phyloP scores from a whole-genome alignment of 2,888 invertebrate genomes.

The Elysia crispata region DNA sequence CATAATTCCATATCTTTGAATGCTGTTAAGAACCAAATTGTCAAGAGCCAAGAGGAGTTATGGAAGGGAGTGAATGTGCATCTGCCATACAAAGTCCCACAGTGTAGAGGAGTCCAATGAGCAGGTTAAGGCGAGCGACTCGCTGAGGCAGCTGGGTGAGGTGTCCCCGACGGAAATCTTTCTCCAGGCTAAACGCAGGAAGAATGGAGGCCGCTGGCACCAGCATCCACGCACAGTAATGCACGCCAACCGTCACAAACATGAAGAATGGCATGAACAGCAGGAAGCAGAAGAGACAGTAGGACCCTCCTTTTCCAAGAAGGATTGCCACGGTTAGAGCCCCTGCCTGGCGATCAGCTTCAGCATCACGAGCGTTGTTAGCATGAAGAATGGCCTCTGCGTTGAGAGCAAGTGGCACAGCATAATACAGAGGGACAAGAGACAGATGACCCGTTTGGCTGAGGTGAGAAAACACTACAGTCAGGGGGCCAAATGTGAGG shows the following conservation, averaged over 20 bases:
- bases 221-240: slow-evolving; percentile 92
- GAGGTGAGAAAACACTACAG: slow-evolving; percentile 94
- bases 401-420: slow-evolving; percentile 93
- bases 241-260: slow-evolving; percentile 89
- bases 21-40: no score
- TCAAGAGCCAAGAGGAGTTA: slow-evolving; percentile 31
- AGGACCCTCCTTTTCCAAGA: slow-evolving; percentile 93
- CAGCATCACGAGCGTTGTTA: slow-evolving; percentile 94
- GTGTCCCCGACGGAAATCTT: slow-evolving; percentile 88
- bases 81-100: slow-evolving; percentile 80
- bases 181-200: slow-evolving; percentile 92
- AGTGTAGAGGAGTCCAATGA: slow-evolving; percentile 93
- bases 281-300: slow-evolving; percentile 91
- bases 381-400: slow-evolving; percentile 97
- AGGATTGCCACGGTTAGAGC: slow-evolving; percentile 96
- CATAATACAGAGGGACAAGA: slow-evolving; percentile 93
- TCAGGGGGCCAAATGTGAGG: slow-evolving; percentile 94
- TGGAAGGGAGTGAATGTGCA: slow-evolving; percentile 53
- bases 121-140: slow-evolving; percentile 93
- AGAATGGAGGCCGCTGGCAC: slow-evolving; percentile 92
- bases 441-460: slow-evolving; percentile 93
- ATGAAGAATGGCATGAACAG: slow-evolving; percentile 89
- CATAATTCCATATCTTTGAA: no score
- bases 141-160: slow-evolving; percentile 90
- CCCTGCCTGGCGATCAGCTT: slow-evolving; percentile 91